Percentiles rank a stretch among this genome's conserved stretches.
Evolutionary conservation across 2,797 vertebrate species (phyloP).

Genomic region (Artibeus jamaicensis): DNA sequence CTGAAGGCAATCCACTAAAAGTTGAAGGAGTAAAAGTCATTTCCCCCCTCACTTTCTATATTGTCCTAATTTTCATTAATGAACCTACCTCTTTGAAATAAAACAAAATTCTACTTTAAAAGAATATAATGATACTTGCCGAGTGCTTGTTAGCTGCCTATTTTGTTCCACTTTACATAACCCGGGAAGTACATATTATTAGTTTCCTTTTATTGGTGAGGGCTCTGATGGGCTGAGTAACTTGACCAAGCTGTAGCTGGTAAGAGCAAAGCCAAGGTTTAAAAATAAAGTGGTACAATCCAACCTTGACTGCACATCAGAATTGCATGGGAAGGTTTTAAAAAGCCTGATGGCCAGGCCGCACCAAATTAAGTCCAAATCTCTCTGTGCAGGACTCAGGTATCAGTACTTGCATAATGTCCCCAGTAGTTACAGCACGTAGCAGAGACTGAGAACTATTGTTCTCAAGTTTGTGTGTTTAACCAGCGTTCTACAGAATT

Average conservation of each 20-base stretch:
- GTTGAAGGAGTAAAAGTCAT: neutral
- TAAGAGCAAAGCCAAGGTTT: neutral
- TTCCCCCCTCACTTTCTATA: neutral
- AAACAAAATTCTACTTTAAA: constrained; percentile 19
- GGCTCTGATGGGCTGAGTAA: neutral
- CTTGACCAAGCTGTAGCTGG: neutral
- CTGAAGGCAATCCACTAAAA: neutral
- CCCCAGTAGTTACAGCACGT: neutral
- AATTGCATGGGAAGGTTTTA: neutral
- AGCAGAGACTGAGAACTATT: neutral
- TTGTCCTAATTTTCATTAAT: neutral
- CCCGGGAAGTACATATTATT: neutral
- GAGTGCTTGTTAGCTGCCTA: neutral
- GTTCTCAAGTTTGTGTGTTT: neutral
- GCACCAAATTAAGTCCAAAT: neutral
- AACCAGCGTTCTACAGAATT: neutral
- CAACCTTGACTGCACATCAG: neutral
- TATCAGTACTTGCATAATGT: neutral
- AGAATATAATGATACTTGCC: neutral
- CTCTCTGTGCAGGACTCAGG: neutral
- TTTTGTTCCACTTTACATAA: neutral
- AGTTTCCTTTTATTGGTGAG: neutral
- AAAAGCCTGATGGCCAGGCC: neutral
- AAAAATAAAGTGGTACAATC: neutral
- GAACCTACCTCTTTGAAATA: neutral